These are phyloP conservation scores for Sweltsa coloradensis DNA, from an alignment of 1,140 invertebrate species.

Conservation along the genomic window DNA sequence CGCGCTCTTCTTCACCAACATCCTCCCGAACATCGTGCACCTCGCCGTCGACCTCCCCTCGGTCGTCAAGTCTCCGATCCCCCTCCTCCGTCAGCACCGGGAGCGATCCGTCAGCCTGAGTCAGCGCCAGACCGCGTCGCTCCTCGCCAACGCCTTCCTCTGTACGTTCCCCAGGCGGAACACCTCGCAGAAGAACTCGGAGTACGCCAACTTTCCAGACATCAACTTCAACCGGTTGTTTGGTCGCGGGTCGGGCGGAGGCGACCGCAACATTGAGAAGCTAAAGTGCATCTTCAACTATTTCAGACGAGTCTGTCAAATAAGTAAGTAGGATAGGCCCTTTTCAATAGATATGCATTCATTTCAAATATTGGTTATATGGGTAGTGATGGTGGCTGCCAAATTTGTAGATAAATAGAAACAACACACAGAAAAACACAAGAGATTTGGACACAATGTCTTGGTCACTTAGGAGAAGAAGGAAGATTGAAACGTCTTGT, in stretches of 20 bases:
- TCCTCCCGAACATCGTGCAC: slow-evolving; percentile 65
- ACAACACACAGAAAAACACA: too few relatives aligned
- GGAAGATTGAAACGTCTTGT: too few relatives aligned
- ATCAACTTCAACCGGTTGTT: slow-evolving; percentile 78
- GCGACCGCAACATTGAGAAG: slow-evolving; percentile 51
- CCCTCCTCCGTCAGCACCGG: slow-evolving; percentile 50
- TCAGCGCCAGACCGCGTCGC: slow-evolving; percentile 73
- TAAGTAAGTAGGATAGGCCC: slow-evolving; percentile 45
- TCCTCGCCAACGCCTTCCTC: slow-evolving; percentile 92
- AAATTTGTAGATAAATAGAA: too few relatives aligned
- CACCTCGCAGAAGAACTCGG: slow-evolving; percentile 44
- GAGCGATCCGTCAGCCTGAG: slow-evolving; percentile 51
- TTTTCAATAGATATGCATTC: too few relatives aligned
- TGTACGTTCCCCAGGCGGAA: slow-evolving; percentile 86
- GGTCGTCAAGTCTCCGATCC: slow-evolving; percentile 63
- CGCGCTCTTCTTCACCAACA: slow-evolving; percentile 55
- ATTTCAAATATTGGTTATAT: too few relatives aligned
- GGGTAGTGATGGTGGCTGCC: too few relatives aligned
- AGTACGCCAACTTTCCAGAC: slow-evolving; percentile 62
- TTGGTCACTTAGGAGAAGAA: too few relatives aligned
- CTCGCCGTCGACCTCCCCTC: slow-evolving; percentile 67
- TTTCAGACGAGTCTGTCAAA: slow-evolving; percentile 60
- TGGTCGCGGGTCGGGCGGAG: neutral
- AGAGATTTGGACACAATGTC: too few relatives aligned
- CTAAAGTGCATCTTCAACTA: slow-evolving; percentile 83